These are phyloP conservation scores for Camponotus floridanus DNA, from an alignment of 1,140 invertebrate genomes.

Conservation along the genomic window DNA sequence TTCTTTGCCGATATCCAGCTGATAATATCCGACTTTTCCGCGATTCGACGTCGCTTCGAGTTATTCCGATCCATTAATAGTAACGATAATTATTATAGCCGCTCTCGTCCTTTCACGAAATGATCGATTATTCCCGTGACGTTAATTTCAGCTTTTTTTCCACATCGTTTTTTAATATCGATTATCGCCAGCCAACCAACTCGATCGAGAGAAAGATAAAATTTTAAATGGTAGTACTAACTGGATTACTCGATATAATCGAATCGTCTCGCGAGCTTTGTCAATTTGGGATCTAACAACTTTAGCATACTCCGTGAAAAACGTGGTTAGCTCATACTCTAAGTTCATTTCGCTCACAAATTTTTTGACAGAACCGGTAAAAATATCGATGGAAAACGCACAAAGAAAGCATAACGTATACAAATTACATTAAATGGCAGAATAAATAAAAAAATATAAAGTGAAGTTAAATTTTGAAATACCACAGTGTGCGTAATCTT, in stretches of 20 bases:
- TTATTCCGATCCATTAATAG: conserved; percentile 61
- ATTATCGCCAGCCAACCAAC: conserved; percentile 47
- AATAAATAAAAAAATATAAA: neutral
- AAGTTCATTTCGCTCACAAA: conserved; percentile 63
- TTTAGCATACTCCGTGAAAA: conserved; percentile 63
- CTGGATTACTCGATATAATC: conserved; percentile 64
- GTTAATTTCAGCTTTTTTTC: conserved; percentile 55
- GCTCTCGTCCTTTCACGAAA: conserved; percentile 44
- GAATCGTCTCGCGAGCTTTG: conserved; percentile 67
- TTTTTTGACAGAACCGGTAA: conserved; percentile 44
- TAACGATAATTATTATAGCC: conserved; percentile 63
- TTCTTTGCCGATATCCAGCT: conserved; percentile 42
- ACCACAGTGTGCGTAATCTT: neutral
- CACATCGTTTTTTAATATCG: conserved; percentile 61
- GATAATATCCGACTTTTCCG: conserved; percentile 55
- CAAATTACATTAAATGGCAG: neutral
- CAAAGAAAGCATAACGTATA: conserved; percentile 34
- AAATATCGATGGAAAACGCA: conserved; percentile 47
- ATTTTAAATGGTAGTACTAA: conserved; percentile 67
- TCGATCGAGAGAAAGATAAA: conserved; percentile 56
- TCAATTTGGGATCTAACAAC: conserved; percentile 65
- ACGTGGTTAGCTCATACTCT: conserved; percentile 55
- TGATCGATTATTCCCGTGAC: conserved; percentile 57
- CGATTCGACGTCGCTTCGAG: conserved; percentile 57
- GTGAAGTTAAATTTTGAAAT: conserved; percentile 4